Conservation (phyloP, 2,113 vertebrate genomes). For the cattle (Bos taurus) region DNA sequence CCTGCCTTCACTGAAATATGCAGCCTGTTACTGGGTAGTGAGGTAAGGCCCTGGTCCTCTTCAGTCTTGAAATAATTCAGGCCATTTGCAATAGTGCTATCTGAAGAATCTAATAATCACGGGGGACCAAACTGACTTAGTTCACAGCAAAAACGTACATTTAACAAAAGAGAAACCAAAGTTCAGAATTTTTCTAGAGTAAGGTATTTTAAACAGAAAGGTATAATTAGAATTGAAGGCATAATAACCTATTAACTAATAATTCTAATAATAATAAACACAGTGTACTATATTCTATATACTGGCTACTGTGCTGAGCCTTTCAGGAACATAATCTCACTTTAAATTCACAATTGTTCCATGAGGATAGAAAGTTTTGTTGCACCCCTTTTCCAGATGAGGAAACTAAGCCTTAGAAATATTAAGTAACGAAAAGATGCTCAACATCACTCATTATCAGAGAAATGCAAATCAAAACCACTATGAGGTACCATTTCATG, state of each 20-base stretch:
- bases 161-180: background rate
- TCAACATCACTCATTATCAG: too few relatives aligned
- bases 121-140: background rate
- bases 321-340: background rate
- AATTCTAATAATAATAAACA: background rate
- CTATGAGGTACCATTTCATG: too few relatives aligned
- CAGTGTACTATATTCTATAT: background rate
- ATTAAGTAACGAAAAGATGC: background rate
- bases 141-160: background rate
- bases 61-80: background rate
- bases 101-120: background rate
- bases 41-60: background rate
- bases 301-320: background rate
- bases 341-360: background rate
- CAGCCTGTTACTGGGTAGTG: background rate
- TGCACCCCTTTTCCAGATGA: background rate
- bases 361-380: background rate
- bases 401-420: background rate
- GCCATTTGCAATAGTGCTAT: background rate
- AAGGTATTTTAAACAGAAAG: background rate
- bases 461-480: too few relatives aligned
- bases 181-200: background rate
- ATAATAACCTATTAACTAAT: background rate
- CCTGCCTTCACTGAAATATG: background rate
- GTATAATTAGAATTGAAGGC: background rate